phyloP scores from a whole-genome alignment of 2,888 invertebrate species.

The Sinopyrophorus schimmeli region DNA sequence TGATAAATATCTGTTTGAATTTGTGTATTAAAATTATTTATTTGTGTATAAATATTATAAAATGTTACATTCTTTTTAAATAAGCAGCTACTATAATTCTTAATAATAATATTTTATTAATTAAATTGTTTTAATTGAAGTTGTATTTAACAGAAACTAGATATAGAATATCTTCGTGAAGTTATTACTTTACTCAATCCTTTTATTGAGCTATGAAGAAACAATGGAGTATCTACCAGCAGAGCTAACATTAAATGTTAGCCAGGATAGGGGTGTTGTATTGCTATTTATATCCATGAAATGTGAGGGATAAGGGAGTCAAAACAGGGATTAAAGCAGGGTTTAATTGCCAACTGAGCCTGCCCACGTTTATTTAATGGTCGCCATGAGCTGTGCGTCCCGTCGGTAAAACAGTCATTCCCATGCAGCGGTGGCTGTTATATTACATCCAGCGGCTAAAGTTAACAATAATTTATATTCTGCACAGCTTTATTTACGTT shows the following conservation, averaged over 20 bases:
- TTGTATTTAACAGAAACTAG: conserved; percentile 5
- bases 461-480: conserved; percentile 25
- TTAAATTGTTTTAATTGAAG: too few species aligned
- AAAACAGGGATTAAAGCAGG: conserved; percentile 44
- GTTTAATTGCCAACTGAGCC: conserved; percentile 46
- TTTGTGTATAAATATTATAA: too few species aligned
- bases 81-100: too few species aligned
- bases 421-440: conserved; percentile 44
- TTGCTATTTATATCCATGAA: conserved; percentile 30
- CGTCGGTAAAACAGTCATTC: conserved; percentile 46
- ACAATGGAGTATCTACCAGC: conserved; percentile 21
- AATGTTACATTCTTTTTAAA: too few species aligned
- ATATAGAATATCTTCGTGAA: conserved; percentile 12
- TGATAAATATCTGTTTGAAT: too few species aligned
- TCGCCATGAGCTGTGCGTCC: conserved; percentile 43
- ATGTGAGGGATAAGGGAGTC: conserved; percentile 32
- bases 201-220: conserved; percentile 24
- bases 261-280: conserved; percentile 27
- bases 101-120: too few species aligned
- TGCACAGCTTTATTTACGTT: conserved; percentile 16
- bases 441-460: conserved; percentile 20
- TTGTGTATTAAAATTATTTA: too few species aligned
- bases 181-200: conserved; percentile 23
- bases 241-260: conserved; percentile 22
- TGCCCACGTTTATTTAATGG: conserved; percentile 46